Conservation (phyloP, 2,888 invertebrate genomes). For the Calameuta pallipes region DNA sequence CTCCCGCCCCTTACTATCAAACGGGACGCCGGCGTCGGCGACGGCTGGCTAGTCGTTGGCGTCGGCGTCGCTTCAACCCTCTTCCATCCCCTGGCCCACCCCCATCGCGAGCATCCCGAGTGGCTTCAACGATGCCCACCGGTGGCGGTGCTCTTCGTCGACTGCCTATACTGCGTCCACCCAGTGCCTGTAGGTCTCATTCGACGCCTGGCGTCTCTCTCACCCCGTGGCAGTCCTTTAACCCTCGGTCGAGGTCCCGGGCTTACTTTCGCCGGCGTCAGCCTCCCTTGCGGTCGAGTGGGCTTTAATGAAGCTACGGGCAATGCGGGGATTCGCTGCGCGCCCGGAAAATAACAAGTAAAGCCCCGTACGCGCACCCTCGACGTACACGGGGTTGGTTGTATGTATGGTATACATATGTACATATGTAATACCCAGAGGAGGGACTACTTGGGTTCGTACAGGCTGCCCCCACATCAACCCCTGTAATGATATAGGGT, state of each 20-base stretch:
- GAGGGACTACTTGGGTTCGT: no score
- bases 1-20: no score
- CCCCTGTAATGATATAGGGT: no score
- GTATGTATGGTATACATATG: no score
- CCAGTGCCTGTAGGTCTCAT: no score
- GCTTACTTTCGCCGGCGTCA: constrained; percentile 29
- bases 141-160: no score
- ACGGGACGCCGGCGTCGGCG: no score
- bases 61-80: neutral
- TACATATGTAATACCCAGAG: no score
- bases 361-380: neutral
- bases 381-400: no score
- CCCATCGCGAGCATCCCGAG: neutral
- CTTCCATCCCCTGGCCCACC: neutral
- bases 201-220: neutral
- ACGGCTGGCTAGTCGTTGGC: no score
- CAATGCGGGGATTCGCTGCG: constrained; percentile 35
- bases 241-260: constrained; percentile 18
- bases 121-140: neutral
- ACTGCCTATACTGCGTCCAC: no score
- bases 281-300: constrained; percentile 39
- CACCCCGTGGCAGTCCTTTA: constrained; percentile 15
- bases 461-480: no score
- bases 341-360: constrained; percentile 36
- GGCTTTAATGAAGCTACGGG: constrained; percentile 48